Conservation (phyloP, 2,113 vertebrate species). For the Gymnocephalus cernua region DNA sequence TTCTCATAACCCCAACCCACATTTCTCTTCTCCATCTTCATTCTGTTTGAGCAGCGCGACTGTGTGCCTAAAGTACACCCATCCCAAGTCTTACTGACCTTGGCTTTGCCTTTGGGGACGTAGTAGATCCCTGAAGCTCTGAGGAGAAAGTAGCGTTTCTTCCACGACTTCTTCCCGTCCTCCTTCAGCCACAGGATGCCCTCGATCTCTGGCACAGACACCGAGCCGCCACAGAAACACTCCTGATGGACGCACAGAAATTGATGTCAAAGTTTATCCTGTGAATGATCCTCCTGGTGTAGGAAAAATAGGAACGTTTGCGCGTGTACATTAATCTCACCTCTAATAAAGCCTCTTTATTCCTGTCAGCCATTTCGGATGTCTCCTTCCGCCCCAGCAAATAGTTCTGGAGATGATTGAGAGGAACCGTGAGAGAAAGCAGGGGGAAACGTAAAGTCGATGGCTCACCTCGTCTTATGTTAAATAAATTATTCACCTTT, state of each 20-base stretch:
- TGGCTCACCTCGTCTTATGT: slow-evolving; percentile 58
- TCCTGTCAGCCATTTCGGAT: slow-evolving; percentile 97
- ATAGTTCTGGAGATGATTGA: slow-evolving; percentile 89
- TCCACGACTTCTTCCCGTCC: slow-evolving; percentile 98
- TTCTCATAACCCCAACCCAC: slow-evolving; percentile 40
- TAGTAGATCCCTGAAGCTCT: slow-evolving; percentile 98
- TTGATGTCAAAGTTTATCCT: neutral
- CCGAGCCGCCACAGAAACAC: slow-evolving; percentile 97
- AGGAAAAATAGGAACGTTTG: neutral
- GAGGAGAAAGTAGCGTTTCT: slow-evolving; percentile 97
- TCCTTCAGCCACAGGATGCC: slow-evolving; percentile 97
- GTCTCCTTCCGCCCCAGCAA: slow-evolving; percentile 97
- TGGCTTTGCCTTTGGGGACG: slow-evolving; percentile 98
- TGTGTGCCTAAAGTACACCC: neutral
- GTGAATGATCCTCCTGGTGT: neutral
- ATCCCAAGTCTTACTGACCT: slow-evolving; percentile 82
- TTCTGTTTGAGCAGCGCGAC: neutral
- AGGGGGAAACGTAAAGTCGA: neutral
- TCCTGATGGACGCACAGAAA: slow-evolving; percentile 83
- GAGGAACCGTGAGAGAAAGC: neutral
- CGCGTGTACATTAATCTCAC: slow-evolving; percentile 72
- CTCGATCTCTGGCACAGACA: slow-evolving; percentile 98
- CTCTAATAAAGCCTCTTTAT: slow-evolving; percentile 97
- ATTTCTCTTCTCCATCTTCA: neutral
- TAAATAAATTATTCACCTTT: slow-evolving; percentile 78